These are phyloP conservation scores for Marasmarcha lunaedactyla DNA, from an alignment of 2,888 invertebrate genomes.

Conservation along the genomic window DNA sequence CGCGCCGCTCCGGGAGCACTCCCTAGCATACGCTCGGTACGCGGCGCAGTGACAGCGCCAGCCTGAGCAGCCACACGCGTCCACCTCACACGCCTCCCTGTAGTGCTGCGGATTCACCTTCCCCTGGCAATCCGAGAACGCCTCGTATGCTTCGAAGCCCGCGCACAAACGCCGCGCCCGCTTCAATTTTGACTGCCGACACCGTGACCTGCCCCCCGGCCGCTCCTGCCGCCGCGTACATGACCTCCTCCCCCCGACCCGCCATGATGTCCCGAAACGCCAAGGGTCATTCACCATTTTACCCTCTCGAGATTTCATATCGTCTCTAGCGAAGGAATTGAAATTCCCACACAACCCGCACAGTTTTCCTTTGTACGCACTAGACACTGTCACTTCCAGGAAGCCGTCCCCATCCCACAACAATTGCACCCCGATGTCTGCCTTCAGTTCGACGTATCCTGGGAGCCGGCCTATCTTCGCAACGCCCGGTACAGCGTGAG, in stretches of 20 bases:
- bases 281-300: conserved; percentile 73
- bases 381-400: conserved; percentile 85
- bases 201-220: conserved; percentile 45
- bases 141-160: conserved; percentile 57
- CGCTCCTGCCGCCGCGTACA: conserved; percentile 74
- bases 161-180: conserved; percentile 62
- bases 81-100: conserved; percentile 86
- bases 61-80: conserved; percentile 89
- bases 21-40: conserved; percentile 88
- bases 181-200: conserved; percentile 56
- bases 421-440: conserved; percentile 83
- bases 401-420: conserved; percentile 96
- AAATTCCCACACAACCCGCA: conserved; percentile 97
- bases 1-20: conserved; percentile 84
- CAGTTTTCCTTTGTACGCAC: conserved; percentile 77
- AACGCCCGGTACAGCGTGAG: conserved; percentile 70
- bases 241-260: conserved; percentile 83
- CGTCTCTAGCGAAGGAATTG: conserved; percentile 88
- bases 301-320: conserved; percentile 80
- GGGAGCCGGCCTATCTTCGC: conserved; percentile 75
- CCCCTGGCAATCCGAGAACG: conserved; percentile 83
- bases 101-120: conserved; percentile 86
- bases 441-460: conserved; percentile 75
- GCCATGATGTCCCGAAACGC: conserved; percentile 91
- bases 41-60: conserved; percentile 90